These are phyloP conservation scores for Caenorhabditis inopinata DNA, from an alignment of 1,140 invertebrate genomes.

Conservation along the genomic window DNA sequence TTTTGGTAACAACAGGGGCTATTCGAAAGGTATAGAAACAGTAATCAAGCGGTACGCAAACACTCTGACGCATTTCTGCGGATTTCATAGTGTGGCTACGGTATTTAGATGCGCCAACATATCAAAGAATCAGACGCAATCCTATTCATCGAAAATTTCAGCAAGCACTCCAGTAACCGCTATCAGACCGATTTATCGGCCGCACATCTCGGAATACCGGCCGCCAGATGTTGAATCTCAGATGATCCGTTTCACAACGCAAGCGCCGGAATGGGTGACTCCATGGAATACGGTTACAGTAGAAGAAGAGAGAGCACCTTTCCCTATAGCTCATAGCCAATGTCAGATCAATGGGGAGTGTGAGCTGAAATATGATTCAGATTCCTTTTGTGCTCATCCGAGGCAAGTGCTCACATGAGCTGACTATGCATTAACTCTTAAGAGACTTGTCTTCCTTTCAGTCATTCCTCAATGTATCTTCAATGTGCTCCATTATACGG, in stretches of 20 bases:
- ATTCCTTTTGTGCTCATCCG: conserved; percentile 37
- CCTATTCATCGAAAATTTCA: background rate
- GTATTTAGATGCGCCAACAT: no score
- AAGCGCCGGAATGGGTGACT: background rate
- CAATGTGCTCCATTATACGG: conserved; percentile 38
- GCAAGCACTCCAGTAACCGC: background rate
- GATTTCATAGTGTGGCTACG: no score
- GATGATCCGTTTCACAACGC: conserved; percentile 36
- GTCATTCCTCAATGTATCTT: conserved; percentile 12
- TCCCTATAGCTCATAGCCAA: background rate
- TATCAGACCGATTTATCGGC: conserved; percentile 14
- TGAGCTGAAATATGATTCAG: conserved; percentile 23
- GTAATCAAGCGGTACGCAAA: no score
- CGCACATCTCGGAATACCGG: background rate
- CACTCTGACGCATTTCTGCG: no score
- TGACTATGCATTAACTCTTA: no score
- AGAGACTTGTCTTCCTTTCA: background rate
- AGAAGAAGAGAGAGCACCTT: background rate
- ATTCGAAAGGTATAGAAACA: background rate
- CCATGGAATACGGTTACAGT: background rate
- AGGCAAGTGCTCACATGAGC: background rate
- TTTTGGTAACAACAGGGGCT: no score
- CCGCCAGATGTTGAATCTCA: conserved; percentile 28
- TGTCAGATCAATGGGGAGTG: conserved; percentile 33
- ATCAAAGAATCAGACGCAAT: no score